phyloP scores from a whole-genome alignment of 92 coral and sea anemone species.

The Phenganax marumi region DNA sequence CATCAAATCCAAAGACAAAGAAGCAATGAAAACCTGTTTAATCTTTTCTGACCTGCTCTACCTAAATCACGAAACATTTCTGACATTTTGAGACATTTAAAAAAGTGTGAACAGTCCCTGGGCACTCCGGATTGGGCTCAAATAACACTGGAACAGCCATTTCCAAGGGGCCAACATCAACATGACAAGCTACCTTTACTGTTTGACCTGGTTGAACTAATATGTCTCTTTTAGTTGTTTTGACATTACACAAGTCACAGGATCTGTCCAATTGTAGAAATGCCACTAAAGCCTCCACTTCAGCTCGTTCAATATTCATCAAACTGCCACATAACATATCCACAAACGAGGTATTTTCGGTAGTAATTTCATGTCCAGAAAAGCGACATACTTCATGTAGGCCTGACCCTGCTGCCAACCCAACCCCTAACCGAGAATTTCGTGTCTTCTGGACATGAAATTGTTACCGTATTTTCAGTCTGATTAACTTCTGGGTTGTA shows the following conservation, averaged over 20 bases:
- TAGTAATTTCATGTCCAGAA: no score
- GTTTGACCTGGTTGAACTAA: slow-evolving; percentile 51
- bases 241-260: slow-evolving; percentile 52
- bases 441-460: no score
- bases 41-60: not conserved
- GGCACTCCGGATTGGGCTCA: slow-evolving; percentile 3
- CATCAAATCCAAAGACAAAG: not conserved
- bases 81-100: not conserved
- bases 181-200: slow-evolving; percentile 40
- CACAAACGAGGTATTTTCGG: no score
- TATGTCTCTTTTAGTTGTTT: slow-evolving; percentile 57
- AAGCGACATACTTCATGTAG: no score
- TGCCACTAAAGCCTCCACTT: slow-evolving; percentile 56
- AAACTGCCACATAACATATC: no score
- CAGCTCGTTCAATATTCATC: no score
- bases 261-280: slow-evolving; percentile 48
- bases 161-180: slow-evolving; percentile 9
- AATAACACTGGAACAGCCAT: not conserved
- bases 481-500: slow-evolving; percentile 20
- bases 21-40: not conserved
- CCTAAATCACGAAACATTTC: no score
- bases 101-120: not conserved
- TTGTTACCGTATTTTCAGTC: no score
- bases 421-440: no score
- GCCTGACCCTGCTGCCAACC: no score